Evolutionary conservation across 1,140 invertebrate genomes (phyloP).

Genomic region (Leguminivora glycinivorella): DNA sequence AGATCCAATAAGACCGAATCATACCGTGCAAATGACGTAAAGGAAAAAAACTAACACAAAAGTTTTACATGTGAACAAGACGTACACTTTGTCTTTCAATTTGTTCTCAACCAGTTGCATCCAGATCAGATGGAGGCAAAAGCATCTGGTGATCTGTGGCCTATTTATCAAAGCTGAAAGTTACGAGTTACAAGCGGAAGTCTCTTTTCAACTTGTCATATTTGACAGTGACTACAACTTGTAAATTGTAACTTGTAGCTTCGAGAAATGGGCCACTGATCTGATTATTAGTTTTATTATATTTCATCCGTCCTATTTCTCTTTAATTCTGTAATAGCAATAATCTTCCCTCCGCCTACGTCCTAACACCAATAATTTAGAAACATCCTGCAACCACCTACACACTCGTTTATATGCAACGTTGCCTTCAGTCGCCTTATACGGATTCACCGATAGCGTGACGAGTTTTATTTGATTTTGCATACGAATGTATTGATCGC

Average conservation of each 20-base stretch:
- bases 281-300: no score
- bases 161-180: no score
- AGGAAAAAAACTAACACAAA: no score
- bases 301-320: conserved; percentile 8
- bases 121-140: no score
- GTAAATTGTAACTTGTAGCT: no score
- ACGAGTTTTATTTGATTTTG: conserved; percentile 23
- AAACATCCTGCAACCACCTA: conserved; percentile 39
- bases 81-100: background rate
- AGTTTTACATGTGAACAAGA: background rate
- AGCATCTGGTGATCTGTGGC: no score
- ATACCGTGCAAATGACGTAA: no score
- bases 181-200: no score
- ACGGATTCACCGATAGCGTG: conserved; percentile 23
- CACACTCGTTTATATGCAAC: conserved; percentile 51
- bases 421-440: conserved; percentile 45
- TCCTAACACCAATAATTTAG: conserved; percentile 6
- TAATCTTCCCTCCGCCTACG: conserved; percentile 22
- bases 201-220: no score
- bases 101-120: conserved; percentile 11
- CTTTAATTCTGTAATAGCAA: conserved; percentile 10
- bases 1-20: no score
- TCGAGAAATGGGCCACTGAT: no score
- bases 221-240: no score
- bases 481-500: conserved; percentile 27